Evolutionary conservation across 64 coral and sea anemone species (phyloP), one percentile per base, ranked within the genome.

Genomic region (Montipora efflorescens): DNA sequence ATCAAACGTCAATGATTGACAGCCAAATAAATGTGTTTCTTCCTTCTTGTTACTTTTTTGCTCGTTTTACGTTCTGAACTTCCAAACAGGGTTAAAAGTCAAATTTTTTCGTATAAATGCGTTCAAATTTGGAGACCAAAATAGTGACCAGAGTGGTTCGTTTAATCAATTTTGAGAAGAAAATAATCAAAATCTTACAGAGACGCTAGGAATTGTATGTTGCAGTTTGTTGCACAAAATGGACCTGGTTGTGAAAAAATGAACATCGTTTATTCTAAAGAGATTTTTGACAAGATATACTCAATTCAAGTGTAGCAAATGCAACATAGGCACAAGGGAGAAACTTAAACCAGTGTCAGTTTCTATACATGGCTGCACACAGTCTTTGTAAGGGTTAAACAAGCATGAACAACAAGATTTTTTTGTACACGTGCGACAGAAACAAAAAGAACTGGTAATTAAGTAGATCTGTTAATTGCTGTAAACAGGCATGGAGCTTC

Each of bases 1-100:
- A 86, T 86, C 82, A 86, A 82, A 72, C 12, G 82, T 72, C 82
- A 86, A 78, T 72, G 18, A 67, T 59, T 25, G 61, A 72, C 47
- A 22, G 12, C 13, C 47, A 0, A 44, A 48, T n/a, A n/a, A 21
- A 8, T 20, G 4, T 20, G 0, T 8, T 11, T 47, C 19, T 11
- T 80, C n/a, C 2, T 49, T 55, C 5, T 57, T 25, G 50, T 80
- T 20, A 3, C 4, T 82, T 4, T 82, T 11, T 62, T 43, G 12
- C 6, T 79, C 15, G 53, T 79, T 12, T 1, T 80, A 49, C 2
- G 69, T 67, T 67, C 8, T 12, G 12, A 18, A 14, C 62, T 67
- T 55, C 52, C 52, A 55, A 5, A 55, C 36, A 36, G 36, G 36
- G 2, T 36, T 7, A 55, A 55, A 55, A 55, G 52, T 5, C 6